A percentile compares a stretch with the other conserved stretches of the same genome.
Conservation (phyloP, 2,113 vertebrate genomes). For the Sinosuthora webbiana region DNA sequence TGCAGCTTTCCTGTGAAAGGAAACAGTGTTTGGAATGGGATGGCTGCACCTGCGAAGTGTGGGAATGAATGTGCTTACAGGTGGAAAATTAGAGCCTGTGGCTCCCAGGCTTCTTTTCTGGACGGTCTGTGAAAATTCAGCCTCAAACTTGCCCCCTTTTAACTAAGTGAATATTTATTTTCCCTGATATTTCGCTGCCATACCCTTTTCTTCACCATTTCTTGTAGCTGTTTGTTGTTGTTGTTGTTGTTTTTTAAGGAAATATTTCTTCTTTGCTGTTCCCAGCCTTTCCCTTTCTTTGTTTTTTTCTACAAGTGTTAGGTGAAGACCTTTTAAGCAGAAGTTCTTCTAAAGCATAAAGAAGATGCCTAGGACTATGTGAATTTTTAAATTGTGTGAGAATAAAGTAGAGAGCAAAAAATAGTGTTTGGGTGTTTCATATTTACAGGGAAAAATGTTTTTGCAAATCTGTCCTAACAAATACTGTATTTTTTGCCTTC, state of each 20-base stretch:
- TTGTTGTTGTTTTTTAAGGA: neutral
- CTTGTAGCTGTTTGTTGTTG: neutral
- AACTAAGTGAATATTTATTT: neutral
- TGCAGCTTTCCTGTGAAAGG: neutral
- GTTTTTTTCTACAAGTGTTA: neutral
- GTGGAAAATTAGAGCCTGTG: neutral
- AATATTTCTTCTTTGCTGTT: neutral
- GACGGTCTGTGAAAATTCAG: neutral
- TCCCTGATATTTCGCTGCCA: neutral
- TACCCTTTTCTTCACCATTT: neutral
- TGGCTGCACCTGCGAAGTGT: slow-evolving; percentile 14
- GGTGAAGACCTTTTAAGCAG: slow-evolving; percentile 25
- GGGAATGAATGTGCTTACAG: neutral
- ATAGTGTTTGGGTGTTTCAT: neutral
- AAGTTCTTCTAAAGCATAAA: neutral
- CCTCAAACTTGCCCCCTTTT: neutral
- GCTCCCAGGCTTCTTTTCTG: slow-evolving; percentile 23
- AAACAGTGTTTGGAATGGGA: neutral
- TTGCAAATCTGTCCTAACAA: neutral
- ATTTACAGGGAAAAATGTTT: neutral
- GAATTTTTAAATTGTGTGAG: slow-evolving; percentile 19
- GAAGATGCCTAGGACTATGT: neutral
- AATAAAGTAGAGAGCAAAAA: neutral
- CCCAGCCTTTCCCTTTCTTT: neutral
- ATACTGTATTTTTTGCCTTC: neutral